Percentiles rank a stretch among this genome's conserved stretches.
Evolutionary conservation across 1,140 invertebrate species (phyloP).

Genomic region (Bombus confusus): DNA sequence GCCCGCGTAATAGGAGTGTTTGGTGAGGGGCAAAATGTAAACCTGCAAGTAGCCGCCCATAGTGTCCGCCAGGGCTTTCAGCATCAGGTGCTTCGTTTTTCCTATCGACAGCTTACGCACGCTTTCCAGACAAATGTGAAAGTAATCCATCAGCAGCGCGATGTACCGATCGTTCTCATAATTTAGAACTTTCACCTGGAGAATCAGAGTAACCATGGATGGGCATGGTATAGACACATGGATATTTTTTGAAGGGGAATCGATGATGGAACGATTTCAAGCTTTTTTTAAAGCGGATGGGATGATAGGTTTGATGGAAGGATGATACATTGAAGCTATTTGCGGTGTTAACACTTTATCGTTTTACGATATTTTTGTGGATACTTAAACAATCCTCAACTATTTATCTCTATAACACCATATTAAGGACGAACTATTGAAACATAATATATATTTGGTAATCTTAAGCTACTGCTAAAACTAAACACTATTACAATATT

Average conservation of each 20-base stretch:
- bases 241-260: background rate
- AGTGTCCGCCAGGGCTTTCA: conserved; percentile 83
- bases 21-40: conserved; percentile 83
- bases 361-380: background rate
- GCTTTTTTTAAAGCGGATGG: background rate
- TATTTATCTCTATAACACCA: too few relatives aligned
- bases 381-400: too few relatives aligned
- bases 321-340: too few relatives aligned
- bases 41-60: conserved; percentile 83
- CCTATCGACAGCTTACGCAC: conserved; percentile 78
- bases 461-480: too few relatives aligned
- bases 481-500: too few relatives aligned
- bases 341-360: background rate
- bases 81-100: conserved; percentile 80
- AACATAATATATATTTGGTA: too few relatives aligned
- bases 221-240: background rate
- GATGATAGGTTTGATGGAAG: background rate
- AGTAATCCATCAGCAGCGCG: conserved; percentile 81
- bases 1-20: conserved; percentile 85
- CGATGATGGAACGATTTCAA: conserved; percentile 1
- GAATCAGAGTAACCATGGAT: background rate
- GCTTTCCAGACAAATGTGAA: conserved; percentile 80
- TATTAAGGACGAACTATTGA: too few relatives aligned
- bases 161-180: conserved; percentile 72
- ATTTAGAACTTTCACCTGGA: conserved; percentile 69